Percentiles rank a stretch among this genome's conserved stretches.
Conservation (phyloP, 2,888 invertebrate genomes). For the Drosophila seclusa region DNA sequence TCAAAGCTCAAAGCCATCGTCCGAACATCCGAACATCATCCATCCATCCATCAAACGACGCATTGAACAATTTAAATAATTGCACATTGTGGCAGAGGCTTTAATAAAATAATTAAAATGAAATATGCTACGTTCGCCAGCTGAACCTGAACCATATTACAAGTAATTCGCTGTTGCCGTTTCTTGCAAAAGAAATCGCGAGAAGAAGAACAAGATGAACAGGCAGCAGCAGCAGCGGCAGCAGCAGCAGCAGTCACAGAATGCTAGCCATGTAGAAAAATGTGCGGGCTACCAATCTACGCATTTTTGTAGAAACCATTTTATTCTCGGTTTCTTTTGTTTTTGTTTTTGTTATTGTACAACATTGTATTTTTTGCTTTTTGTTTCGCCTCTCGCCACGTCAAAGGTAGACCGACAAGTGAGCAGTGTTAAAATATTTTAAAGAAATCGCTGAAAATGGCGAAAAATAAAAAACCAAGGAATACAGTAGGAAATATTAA, state of each 20-base stretch:
- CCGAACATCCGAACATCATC: conserved; percentile 18
- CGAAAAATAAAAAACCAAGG: conserved; percentile 21
- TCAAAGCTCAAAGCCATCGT: conserved; percentile 1
- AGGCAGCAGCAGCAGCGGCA: conserved; percentile 10
- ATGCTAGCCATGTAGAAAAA: conserved; percentile 63
- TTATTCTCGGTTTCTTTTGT: conserved; percentile 34
- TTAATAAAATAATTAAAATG: conserved; percentile 78
- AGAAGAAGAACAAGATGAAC: neutral
- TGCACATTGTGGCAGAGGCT: conserved; percentile 57
- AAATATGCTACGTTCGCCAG: conserved; percentile 61
- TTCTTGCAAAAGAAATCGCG: conserved; percentile 22
- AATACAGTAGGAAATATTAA: conserved; percentile 72
- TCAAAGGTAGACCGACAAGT: conserved; percentile 69
- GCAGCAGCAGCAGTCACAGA: conserved; percentile 52
- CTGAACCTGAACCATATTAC: conserved; percentile 44
- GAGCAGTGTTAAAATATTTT: conserved; percentile 68
- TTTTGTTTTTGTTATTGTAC: neutral
- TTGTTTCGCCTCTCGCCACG: conserved; percentile 25
- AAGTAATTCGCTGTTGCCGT: conserved; percentile 33
- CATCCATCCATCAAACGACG: conserved; percentile 32
- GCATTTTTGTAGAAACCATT: conserved; percentile 56
- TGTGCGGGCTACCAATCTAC: conserved; percentile 79
- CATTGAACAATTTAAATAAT: conserved; percentile 68
- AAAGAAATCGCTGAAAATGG: conserved; percentile 58
- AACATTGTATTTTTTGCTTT: neutral